Conservation (phyloP, 2,113 vertebrate species). For the Leptobrachium ailaonicum region DNA sequence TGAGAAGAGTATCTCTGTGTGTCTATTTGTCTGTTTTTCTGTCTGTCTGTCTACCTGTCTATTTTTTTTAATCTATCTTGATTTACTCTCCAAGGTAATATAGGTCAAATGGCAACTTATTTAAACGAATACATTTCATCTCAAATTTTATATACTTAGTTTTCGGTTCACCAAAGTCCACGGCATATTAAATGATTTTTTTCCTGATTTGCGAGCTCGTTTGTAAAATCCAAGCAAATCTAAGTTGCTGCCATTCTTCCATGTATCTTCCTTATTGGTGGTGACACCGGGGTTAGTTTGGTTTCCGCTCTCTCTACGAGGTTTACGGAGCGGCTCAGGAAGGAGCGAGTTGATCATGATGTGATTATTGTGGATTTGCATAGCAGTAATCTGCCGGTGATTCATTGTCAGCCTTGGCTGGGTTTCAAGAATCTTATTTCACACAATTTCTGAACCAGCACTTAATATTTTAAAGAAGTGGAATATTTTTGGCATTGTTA, state of each 20-base stretch:
- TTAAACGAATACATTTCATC: too few species aligned
- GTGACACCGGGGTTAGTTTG: slow-evolving; percentile 29
- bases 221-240: slow-evolving; percentile 14
- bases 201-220: too few species aligned
- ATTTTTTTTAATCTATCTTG: too few species aligned
- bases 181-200: too few species aligned
- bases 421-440: slow-evolving; percentile 27
- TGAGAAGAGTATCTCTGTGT: too few species aligned
- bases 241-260: slow-evolving; percentile 2
- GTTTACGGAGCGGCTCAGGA: slow-evolving; percentile 25
- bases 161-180: too few species aligned
- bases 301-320: slow-evolving; percentile 20
- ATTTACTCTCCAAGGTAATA: too few species aligned
- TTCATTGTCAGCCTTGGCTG: slow-evolving; percentile 30
- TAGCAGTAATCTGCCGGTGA: slow-evolving; percentile 26
- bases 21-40: too few species aligned
- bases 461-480: slow-evolving; percentile 36
- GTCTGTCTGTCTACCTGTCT: too few species aligned
- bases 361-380: slow-evolving; percentile 40
- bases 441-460: slow-evolving; percentile 33
- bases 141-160: too few species aligned
- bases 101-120: too few species aligned
- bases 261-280: slow-evolving; percentile 19
- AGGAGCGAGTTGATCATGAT: slow-evolving; percentile 28
- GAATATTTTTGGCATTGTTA: slow-evolving; percentile 41